Percentiles rank a stretch among this genome's conserved stretches.
Evolutionary conservation across 2,888 invertebrate genomes (phyloP).

Genomic region (Cepaea hortensis): DNA sequence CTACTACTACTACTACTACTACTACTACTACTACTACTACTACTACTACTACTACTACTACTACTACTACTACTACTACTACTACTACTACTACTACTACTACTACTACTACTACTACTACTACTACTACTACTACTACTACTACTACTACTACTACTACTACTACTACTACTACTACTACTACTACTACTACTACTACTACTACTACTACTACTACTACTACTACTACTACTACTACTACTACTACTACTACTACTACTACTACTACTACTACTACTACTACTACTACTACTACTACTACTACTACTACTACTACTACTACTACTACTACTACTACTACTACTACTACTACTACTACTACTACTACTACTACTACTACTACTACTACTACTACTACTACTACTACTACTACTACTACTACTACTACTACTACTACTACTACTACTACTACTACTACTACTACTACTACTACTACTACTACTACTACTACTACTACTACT

Average conservation of each 20-base stretch:
- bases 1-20: slow-evolving; percentile 11
- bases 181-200: slow-evolving; percentile 41
- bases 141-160: slow-evolving; percentile 21
- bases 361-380: slow-evolving; percentile 35
- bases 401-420: slow-evolving; percentile 40
- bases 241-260: slow-evolving; percentile 35
- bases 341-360: slow-evolving; percentile 19
- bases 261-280: not conserved
- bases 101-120: slow-evolving; percentile 26
- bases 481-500: not conserved
- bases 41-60: slow-evolving; percentile 31
- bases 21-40: not conserved
- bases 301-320: slow-evolving; percentile 24
- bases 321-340: slow-evolving; percentile 38
- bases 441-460: slow-evolving; percentile 34
- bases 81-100: not conserved
- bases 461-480: not conserved
- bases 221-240: slow-evolving; percentile 38
- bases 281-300: not conserved
- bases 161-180: slow-evolving; percentile 38
- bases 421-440: slow-evolving; percentile 39
- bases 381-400: slow-evolving; percentile 41
- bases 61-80: not conserved
- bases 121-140: slow-evolving; percentile 34
- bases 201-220: slow-evolving; percentile 40